These are phyloP conservation scores for Drosophila kurseongensis DNA, from an alignment of 1,140 invertebrate genomes.

Conservation along the genomic window DNA sequence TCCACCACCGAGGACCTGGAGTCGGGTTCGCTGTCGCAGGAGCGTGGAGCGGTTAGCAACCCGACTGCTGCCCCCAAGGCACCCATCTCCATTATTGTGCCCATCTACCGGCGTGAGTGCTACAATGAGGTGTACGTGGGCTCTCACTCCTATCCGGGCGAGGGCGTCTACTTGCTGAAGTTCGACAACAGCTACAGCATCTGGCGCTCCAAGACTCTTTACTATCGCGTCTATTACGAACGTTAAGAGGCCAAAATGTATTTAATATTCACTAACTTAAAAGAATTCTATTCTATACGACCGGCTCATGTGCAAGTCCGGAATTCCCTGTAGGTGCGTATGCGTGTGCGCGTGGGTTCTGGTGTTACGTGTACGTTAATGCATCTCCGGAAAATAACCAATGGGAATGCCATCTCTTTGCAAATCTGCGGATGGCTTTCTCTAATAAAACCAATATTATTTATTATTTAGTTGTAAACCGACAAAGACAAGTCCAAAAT, in stretches of 20 bases:
- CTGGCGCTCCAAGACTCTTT: conserved; percentile 99
- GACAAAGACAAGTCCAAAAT: conserved; percentile 29
- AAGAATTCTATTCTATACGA: conserved; percentile 26
- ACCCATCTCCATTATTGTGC: conserved; percentile 92
- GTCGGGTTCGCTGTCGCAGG: conserved; percentile 74
- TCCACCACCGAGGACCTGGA: conserved; percentile 85
- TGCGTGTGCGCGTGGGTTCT: conserved; percentile 20
- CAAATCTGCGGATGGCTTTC: conserved; percentile 4
- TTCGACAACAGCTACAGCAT: conserved; percentile 99
- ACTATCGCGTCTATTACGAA: conserved; percentile 99
- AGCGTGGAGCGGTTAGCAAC: conserved; percentile 58
- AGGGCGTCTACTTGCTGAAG: conserved; percentile 98
- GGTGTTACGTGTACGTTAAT: conserved; percentile 18
- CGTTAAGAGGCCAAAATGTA: conserved; percentile 84
- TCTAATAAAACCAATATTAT: conserved; percentile 53
- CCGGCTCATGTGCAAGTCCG: conserved; percentile 21
- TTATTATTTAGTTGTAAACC: conserved; percentile 74
- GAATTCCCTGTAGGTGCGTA: conserved; percentile 11
- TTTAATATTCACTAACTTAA: conserved; percentile 25
- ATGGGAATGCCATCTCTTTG: conserved; percentile 7
- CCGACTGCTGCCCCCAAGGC: conserved; percentile 84
- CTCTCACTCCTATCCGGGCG: conserved; percentile 97
- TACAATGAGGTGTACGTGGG: conserved; percentile 99
- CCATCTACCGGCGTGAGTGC: conserved; percentile 97
- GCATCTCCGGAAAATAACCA: conserved; percentile 3